Percentiles rank a stretch among this genome's conserved stretches.
Evolutionary conservation across 2,888 invertebrate genomes (phyloP).

Genomic region (Coleophora deauratella): DNA sequence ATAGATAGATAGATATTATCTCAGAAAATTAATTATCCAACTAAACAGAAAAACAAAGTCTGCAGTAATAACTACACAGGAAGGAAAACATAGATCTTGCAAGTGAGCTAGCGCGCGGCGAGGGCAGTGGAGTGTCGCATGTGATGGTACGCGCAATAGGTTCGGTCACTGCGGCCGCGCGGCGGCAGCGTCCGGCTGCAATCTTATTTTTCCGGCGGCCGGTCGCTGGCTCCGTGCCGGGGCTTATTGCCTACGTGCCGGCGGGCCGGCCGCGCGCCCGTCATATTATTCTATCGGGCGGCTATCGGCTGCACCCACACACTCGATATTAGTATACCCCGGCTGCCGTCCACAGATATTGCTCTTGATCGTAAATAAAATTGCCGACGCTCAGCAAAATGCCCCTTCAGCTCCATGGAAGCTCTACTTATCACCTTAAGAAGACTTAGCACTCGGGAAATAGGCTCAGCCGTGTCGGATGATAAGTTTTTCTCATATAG

Average conservation of each 20-base stretch:
- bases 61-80: no score
- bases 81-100: no score
- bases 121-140: no score
- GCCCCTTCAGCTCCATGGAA: constrained; percentile 24
- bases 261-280: constrained; percentile 52
- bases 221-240: constrained; percentile 55
- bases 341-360: constrained; percentile 66
- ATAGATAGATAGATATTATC: no score
- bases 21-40: no score
- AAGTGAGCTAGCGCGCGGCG: no score
- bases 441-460: constrained; percentile 17
- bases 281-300: constrained; percentile 72
- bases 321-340: constrained; percentile 64
- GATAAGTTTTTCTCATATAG: not conserved
- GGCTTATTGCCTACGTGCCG: constrained; percentile 73
- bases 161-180: no score
- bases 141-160: constrained; percentile 38
- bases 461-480: not conserved
- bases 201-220: constrained; percentile 60
- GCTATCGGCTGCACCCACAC: constrained; percentile 63
- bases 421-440: constrained; percentile 44
- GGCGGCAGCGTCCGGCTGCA: constrained; percentile 43
- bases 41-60: no score
- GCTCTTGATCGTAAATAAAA: constrained; percentile 63
- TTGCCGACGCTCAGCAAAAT: constrained; percentile 37